Evolutionary conservation across 2,797 vertebrate species (phyloP).

Genomic region (Acipenser transmontanus): DNA sequence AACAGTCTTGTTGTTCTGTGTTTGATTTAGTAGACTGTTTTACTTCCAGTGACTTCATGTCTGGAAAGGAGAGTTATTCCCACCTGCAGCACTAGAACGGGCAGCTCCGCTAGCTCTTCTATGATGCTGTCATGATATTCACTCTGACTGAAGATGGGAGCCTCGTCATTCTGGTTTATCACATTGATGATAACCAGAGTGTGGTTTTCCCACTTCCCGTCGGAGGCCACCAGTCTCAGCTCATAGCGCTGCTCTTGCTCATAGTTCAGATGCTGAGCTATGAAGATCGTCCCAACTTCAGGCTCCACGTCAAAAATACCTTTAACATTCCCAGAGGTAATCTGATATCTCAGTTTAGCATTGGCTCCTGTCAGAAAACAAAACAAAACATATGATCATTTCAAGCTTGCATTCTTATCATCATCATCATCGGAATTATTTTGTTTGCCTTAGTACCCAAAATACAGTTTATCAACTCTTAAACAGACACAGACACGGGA

Average conservation of each 20-base stretch:
- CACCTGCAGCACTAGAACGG: slow-evolving; percentile 73
- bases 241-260: slow-evolving; percentile 69
- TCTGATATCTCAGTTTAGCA: slow-evolving; percentile 80
- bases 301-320: slow-evolving; percentile 80
- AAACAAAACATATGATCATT: not conserved
- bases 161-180: slow-evolving; percentile 79
- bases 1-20: too few relatives aligned
- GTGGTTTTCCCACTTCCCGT: slow-evolving; percentile 86
- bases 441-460: not conserved
- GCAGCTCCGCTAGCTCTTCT: slow-evolving; percentile 71
- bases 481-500: too few relatives aligned
- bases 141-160: slow-evolving; percentile 69
- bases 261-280: slow-evolving; percentile 75
- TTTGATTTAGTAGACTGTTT: too few relatives aligned
- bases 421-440: not conserved
- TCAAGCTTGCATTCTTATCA: not conserved
- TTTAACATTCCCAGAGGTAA: slow-evolving; percentile 72
- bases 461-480: not conserved
- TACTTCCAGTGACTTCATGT: too few relatives aligned
- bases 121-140: slow-evolving; percentile 67
- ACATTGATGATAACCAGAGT: slow-evolving; percentile 67
- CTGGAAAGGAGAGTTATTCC: slow-evolving; percentile 8
- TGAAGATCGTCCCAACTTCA: slow-evolving; percentile 71
- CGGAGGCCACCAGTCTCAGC: slow-evolving; percentile 74
- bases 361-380: slow-evolving; percentile 61